These are phyloP conservation scores for Ammodytes marinus DNA, from an alignment of 2,113 vertebrate species.

Conservation along the genomic window DNA sequence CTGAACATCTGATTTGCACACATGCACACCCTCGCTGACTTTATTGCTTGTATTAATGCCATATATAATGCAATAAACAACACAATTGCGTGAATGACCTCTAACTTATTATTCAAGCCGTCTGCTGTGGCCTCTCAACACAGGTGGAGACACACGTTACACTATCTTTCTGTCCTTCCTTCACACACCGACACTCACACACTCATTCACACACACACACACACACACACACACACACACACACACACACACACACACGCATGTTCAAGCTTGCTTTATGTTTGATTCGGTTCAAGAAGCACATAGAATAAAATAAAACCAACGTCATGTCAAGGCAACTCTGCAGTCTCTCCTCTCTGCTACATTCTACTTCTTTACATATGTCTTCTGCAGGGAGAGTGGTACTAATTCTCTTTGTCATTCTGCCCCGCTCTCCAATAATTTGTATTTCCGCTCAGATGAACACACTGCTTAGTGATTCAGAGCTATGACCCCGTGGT, in stretches of 20 bases:
- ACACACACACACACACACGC: neutral
- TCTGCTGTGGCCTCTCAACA: neutral
- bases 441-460: neutral
- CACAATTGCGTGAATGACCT: conserved; percentile 13
- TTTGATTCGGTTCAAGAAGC: neutral
- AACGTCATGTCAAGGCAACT: neutral
- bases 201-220: neutral
- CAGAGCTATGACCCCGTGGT: conserved; percentile 18
- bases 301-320: neutral
- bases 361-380: neutral
- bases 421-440: neutral
- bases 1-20: conserved; percentile 64
- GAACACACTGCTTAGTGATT: conserved; percentile 16
- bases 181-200: neutral
- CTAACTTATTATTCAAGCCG: conserved; percentile 2
- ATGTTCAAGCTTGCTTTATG: neutral
- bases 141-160: neutral
- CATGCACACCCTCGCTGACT: conserved; percentile 47
- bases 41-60: conserved; percentile 53
- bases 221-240: neutral
- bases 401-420: neutral
- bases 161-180: neutral
- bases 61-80: conserved; percentile 43
- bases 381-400: neutral
- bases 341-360: neutral